These are phyloP conservation scores for Petrocephalus zakoni DNA, from an alignment of 2,113 vertebrate genomes.

Conservation along the genomic window DNA sequence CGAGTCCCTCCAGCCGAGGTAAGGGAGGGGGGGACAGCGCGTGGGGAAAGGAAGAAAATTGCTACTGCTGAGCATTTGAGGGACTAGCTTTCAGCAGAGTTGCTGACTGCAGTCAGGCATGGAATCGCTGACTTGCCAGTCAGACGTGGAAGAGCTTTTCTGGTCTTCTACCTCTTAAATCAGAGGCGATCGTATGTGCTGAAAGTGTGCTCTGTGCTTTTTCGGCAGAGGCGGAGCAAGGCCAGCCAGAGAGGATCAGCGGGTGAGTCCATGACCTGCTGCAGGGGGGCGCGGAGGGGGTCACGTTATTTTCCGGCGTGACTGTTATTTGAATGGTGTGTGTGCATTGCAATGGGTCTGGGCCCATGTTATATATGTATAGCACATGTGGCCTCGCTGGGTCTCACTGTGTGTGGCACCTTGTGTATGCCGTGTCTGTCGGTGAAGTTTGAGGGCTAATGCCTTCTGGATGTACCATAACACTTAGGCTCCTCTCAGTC, in stretches of 20 bases:
- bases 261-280: slow-evolving; percentile 40
- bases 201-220: not conserved
- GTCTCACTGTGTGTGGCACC: not conserved
- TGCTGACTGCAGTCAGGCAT: not conserved
- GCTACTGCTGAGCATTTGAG: not conserved
- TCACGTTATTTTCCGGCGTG: not conserved
- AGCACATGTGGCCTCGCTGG: not conserved
- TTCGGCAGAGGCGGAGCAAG: slow-evolving; percentile 35
- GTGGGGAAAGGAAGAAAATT: not conserved
- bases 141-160: not conserved
- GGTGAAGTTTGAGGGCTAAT: not conserved
- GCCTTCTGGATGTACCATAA: not conserved
- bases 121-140: not conserved
- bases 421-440: not conserved
- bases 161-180: not conserved
- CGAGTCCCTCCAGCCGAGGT: slow-evolving; percentile 61
- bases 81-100: not conserved
- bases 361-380: not conserved
- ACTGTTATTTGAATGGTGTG: not conserved
- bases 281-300: too few relatives aligned
- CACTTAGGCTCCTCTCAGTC: not conserved
- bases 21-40: slow-evolving; percentile 25
- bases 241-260: slow-evolving; percentile 27
- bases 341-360: not conserved
- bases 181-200: not conserved